Conservation (phyloP, 2,888 invertebrate genomes). For the Spialia ferax region DNA sequence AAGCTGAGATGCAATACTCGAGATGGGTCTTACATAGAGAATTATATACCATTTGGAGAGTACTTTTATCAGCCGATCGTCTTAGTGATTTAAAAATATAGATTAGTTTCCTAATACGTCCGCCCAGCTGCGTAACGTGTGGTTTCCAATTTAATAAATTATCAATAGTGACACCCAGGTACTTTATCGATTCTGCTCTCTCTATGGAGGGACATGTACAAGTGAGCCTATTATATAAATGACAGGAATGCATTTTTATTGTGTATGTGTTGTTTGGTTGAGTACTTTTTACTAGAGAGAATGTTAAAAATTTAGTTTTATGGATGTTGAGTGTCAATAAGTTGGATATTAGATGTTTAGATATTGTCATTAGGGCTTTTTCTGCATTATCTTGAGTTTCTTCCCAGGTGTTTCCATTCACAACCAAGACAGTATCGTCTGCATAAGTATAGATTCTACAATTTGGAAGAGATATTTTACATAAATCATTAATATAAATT, state of each 20-base stretch:
- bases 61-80: neutral
- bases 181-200: conserved; percentile 1
- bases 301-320: neutral
- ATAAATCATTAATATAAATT: neutral
- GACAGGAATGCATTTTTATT: neutral
- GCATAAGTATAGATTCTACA: neutral
- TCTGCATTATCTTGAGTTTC: neutral
- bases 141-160: neutral
- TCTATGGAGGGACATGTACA: neutral
- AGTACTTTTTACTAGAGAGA: neutral
- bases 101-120: neutral
- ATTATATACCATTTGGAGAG: neutral
- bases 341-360: neutral
- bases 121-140: neutral
- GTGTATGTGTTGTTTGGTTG: neutral
- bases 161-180: conserved; percentile 2
- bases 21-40: neutral
- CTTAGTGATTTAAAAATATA: neutral
- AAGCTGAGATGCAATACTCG: neutral
- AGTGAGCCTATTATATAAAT: neutral
- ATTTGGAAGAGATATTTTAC: neutral
- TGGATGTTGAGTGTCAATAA: neutral
- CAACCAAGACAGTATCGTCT: neutral
- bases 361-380: conserved; percentile 4
- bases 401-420: neutral